Base-by-base conservation (phyloP, 2,797 vertebrate species). In the Bryconaethiops microstoma region DNA sequence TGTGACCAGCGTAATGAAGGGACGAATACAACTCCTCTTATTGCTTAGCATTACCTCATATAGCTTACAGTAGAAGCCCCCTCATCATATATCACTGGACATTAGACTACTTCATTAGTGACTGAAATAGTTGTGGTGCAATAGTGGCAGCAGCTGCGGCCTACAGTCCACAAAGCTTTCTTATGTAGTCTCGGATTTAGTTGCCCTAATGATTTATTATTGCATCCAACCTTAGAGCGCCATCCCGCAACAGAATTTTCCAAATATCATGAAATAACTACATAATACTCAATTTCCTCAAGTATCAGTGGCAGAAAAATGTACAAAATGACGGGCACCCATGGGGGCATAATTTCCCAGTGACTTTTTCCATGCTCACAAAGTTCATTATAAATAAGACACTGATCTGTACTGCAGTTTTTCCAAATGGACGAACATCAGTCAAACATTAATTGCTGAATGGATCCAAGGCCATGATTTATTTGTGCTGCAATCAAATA, bases 401-500 rank as follows among this genome's bases (percentile, higher is more conserved):
- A 68, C 65, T 23, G 71, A 63, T 63, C 69, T n/a, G 40, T 63
- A 68, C 79, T 82, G 42, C 78, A 74, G 75, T 70, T 62, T 23
- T 73, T 74, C 19, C 76, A 81, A 83, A 74, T 77, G 77, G 71
- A 77, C 69, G 77, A 64, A 17, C 57, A 70, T 45, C 76, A 79
- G 75, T 63, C 77, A 60, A 48, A 54, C 62, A 76, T 84, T 81
- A 84, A 74, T 79, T 70, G 40, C 16, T 73, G 76, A 86, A 80
- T 76, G 69, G 71, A 39, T 73, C 70, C 67, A 83, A 39, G 40
- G 72, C 7, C 77, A 85, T 79, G 60, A 85, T 73, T 80, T 60
- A 73, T 76, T 82, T 76, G 65, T 84, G 68, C 80, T 76, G 75
- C 73, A 83, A 81, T 87, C 76, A 79, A 74, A 83, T 77, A 78